phyloP scores from a whole-genome alignment of 2,113 vertebrate genomes.

The Emydura subglobosa region DNA sequence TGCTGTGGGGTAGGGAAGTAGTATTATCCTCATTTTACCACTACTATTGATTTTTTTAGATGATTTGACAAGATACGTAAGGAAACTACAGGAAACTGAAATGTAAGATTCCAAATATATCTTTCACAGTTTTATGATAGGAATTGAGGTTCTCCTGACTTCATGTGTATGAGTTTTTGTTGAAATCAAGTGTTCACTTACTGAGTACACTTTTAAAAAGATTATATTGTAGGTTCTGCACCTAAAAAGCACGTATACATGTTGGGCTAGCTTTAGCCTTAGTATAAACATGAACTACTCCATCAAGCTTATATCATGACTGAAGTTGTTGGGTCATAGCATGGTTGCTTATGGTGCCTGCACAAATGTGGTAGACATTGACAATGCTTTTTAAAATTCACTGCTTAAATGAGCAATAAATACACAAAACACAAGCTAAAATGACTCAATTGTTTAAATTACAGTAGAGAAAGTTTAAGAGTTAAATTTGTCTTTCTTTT shows the following conservation, averaged over 20 bases:
- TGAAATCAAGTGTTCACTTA: not conserved
- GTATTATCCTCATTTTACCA: not conserved
- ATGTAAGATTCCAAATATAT: not conserved
- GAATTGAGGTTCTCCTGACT: not conserved
- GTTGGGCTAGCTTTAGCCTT: not conserved
- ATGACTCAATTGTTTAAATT: not conserved
- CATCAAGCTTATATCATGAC: not conserved
- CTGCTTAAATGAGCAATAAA: not conserved
- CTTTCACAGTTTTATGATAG: not conserved
- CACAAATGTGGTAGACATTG: not conserved
- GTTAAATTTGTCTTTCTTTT: constrained; percentile 30
- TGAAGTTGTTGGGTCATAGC: not conserved
- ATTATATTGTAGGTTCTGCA: not conserved
- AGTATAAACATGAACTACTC: not conserved
- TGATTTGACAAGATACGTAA: not conserved
- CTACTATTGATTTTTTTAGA: not conserved
- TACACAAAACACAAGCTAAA: not conserved
- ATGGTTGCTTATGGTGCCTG: not conserved
- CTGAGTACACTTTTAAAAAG: not conserved
- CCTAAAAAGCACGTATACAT: not conserved
- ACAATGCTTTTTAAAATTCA: not conserved
- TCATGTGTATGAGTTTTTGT: not conserved
- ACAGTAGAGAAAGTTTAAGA: not conserved
- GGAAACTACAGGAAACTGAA: not conserved
- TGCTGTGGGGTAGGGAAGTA: not conserved